phyloP scores from a whole-genome alignment of 37 sponge, comb jelly and placozoan genomes.

The Chondrosia reniformis region DNA sequence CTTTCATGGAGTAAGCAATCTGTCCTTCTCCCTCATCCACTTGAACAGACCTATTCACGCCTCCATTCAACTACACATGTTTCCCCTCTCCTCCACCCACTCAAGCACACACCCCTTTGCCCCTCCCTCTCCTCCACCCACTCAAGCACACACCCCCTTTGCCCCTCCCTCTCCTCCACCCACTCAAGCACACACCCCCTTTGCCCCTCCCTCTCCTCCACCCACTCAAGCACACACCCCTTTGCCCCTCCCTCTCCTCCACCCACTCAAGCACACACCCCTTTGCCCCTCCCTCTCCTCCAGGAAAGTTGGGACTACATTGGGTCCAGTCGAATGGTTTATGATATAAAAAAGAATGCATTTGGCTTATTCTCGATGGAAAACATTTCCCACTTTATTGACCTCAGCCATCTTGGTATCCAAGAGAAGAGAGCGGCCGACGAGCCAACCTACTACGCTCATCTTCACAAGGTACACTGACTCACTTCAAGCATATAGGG shows the following conservation, averaged over 20 bases:
- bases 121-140: neutral
- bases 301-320: constrained; percentile 93
- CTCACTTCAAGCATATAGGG: no score
- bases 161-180: neutral
- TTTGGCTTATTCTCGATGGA: constrained; percentile 33
- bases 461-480: neutral
- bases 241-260: neutral
- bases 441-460: neutral
- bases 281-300: neutral
- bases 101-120: neutral
- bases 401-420: constrained; percentile 67
- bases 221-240: neutral
- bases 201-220: neutral
- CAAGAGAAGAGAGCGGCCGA: neutral
- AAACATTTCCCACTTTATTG: constrained; percentile 42
- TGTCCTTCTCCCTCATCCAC: neutral
- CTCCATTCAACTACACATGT: neutral
- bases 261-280: no score
- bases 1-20: constrained; percentile 74
- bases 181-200: neutral
- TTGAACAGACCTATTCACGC: neutral
- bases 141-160: no score
- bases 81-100: neutral
- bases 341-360: constrained; percentile 52
- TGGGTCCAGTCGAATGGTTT: constrained; percentile 84